phyloP scores from a whole-genome alignment of 2,888 invertebrate species.

The Trichacis sp. region DNA sequence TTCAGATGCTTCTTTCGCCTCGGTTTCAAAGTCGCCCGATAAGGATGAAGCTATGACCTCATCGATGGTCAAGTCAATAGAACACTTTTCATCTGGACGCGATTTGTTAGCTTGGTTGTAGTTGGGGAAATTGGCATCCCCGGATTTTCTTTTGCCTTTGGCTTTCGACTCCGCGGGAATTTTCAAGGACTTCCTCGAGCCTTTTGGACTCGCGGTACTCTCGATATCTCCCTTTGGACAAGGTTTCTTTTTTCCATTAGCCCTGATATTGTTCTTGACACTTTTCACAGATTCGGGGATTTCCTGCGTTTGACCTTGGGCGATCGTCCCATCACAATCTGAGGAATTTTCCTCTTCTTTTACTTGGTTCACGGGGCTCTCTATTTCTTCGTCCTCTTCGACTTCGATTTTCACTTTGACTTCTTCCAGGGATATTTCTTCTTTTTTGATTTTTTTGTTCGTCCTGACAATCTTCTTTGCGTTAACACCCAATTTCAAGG shows the following conservation, averaged over 20 bases:
- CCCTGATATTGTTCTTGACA: constrained; percentile 57
- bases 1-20: constrained; percentile 54
- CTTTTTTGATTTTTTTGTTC: constrained; percentile 32
- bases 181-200: neutral
- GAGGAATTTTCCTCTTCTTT: no score
- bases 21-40: constrained; percentile 55
- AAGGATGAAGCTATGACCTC: constrained; percentile 65
- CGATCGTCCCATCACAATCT: no score
- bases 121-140: no score
- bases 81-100: constrained; percentile 49
- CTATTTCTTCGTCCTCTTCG: constrained; percentile 9
- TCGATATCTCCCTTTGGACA: no score
- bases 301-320: constrained; percentile 1
- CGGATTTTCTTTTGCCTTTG: constrained; percentile 24
- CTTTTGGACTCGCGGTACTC: neutral
- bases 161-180: constrained; percentile 17
- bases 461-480: constrained; percentile 51
- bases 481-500: constrained; percentile 50
- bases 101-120: constrained; percentile 18
- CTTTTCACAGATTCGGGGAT: constrained; percentile 29
- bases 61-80: constrained; percentile 64
- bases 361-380: neutral
- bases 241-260: constrained; percentile 50
- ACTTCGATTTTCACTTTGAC: constrained; percentile 19
- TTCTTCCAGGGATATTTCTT: constrained; percentile 18